A percentile compares a stretch with the other conserved stretches of the same genome.
Conservation (phyloP, 2,113 vertebrate genomes). For the Carollia perspicillata region DNA sequence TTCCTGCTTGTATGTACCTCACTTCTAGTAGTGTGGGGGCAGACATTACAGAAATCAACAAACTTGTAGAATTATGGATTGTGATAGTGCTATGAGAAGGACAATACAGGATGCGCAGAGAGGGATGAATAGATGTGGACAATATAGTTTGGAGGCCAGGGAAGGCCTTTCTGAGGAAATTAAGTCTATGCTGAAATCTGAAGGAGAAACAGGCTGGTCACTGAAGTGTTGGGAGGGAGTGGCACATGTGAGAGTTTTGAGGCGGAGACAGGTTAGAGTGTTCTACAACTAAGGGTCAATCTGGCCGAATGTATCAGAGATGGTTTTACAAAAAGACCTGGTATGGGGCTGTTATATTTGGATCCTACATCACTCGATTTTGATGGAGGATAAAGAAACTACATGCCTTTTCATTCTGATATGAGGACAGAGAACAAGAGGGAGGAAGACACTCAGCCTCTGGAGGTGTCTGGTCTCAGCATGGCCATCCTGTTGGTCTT, state of each 20-base stretch:
- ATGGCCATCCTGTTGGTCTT: background rate
- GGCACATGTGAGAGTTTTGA: background rate
- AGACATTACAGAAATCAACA: background rate
- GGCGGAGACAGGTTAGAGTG: background rate
- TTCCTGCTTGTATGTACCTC: background rate
- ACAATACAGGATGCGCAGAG: background rate
- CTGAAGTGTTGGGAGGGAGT: background rate
- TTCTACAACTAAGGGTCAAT: fast-evolving
- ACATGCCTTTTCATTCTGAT: background rate
- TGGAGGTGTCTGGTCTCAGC: background rate
- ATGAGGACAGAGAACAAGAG: background rate
- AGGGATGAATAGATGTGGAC: background rate
- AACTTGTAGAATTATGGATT: background rate
- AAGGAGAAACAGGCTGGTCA: background rate
- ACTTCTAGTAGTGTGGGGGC: background rate
- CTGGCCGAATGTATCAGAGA: background rate
- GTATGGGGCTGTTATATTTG: background rate
- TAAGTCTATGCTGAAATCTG: background rate
- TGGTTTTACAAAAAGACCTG: background rate
- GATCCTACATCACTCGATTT: background rate
- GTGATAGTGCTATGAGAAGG: background rate
- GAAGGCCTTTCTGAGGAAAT: background rate
- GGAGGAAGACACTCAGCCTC: background rate
- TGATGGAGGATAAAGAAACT: background rate
- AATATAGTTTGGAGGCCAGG: background rate